Percentiles rank a stretch among this genome's conserved stretches.
phyloP scores from a whole-genome alignment of 1,140 invertebrate genomes.

The Prorops nasuta region DNA sequence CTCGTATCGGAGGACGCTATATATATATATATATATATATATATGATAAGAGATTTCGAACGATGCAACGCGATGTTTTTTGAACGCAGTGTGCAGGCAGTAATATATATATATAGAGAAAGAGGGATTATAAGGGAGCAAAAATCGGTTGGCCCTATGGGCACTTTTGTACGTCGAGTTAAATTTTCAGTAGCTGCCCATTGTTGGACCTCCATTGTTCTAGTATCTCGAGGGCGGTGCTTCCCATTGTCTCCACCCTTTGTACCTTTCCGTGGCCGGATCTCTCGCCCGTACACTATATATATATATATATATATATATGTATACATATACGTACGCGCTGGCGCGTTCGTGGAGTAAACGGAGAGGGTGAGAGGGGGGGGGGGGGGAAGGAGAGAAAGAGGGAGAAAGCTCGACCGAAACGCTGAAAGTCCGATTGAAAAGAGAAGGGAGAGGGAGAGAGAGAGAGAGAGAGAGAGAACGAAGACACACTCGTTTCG shows the following conservation, averaged over 20 bases:
- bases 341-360: constrained; percentile 36
- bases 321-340: too few species aligned
- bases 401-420: constrained; percentile 14
- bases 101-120: too few species aligned
- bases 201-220: constrained; percentile 54
- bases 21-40: too few species aligned
- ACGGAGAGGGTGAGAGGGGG: constrained; percentile 20
- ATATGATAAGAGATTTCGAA: too few species aligned
- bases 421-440: too few species aligned
- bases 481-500: constrained; percentile 7
- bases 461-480: constrained; percentile 6
- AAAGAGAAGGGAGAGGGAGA: neutral
- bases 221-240: constrained; percentile 54
- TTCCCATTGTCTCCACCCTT: constrained; percentile 57
- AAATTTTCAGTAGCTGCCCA: constrained; percentile 43
- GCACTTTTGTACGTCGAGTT: constrained; percentile 41
- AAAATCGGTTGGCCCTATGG: too few species aligned
- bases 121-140: too few species aligned
- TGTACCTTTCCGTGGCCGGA: constrained; percentile 48
- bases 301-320: too few species aligned
- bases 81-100: too few species aligned
- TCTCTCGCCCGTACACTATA: constrained; percentile 44
- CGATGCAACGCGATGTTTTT: too few species aligned
- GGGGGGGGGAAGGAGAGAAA: constrained; percentile 14
- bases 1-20: too few species aligned